Base-by-base conservation (phyloP, 2,888 invertebrate genomes). In the Petrophora chlorosata region DNA sequence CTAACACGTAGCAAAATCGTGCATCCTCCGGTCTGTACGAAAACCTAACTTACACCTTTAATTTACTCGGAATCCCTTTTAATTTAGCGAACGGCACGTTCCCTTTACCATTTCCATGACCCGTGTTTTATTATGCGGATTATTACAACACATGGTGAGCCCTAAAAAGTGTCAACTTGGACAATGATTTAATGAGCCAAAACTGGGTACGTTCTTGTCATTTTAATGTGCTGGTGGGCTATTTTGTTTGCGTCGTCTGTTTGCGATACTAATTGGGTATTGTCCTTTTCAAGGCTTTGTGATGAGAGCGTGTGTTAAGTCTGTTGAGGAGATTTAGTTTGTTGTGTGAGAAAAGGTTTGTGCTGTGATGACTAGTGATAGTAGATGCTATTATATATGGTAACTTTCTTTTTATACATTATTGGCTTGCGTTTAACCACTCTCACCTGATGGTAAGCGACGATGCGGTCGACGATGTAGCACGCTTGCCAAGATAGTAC, bases 21-120 rank as follows among this genome's bases (percentile, higher is more conserved):
- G 29, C 41, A 53, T 50, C 65, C 60, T 67, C 61, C 65, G 53
- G 61, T 59, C 61, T 60, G 52, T 53, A 63, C 63, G 62, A 68
- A 69, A 65, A 76, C 70, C 76, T 73, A 76, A 76, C 76, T 73
- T 76, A 76, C 76, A 79, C 85, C 76, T 81, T 77, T 80, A 79
- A 82, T 82, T 82, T 79, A 75, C 66, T 66, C 59, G 48, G 73
- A 79, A 84, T 81, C 83, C 79, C 73, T 76, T 79, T 76, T 80
- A 78, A 84, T 82, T 79, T 77, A 59, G 73, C 68, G 53, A 64
- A 67, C 59, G 76, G 81, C 81, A 84, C 85, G 80, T 81, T 69
- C 68, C 67, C 62, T 70, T 67, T 49, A 53, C 58, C 54, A 51
- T 58, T 56, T 61, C 51, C 60, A 63, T 64, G 65, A 69, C 68